Percentiles rank a stretch among this genome's conserved stretches.
Conservation (phyloP, 2,888 invertebrate species). For the Tetranychus piercei region DNA sequence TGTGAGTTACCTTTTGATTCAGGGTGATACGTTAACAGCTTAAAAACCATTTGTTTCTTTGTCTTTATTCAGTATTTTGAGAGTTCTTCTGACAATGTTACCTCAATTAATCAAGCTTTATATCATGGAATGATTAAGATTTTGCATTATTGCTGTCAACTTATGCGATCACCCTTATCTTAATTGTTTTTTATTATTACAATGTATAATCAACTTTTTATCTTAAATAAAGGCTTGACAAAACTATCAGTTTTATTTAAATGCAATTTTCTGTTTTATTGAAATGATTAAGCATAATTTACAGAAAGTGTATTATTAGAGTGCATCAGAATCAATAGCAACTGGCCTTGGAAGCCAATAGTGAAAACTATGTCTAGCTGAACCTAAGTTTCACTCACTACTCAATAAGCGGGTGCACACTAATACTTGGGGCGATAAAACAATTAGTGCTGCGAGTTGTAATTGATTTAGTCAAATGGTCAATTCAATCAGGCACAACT, state of each 20-base stretch:
- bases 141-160: background rate
- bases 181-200: background rate
- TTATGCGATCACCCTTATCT: background rate
- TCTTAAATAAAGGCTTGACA: too few relatives aligned
- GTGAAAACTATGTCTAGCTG: too few relatives aligned
- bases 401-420: background rate
- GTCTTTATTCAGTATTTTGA: slow-evolving; percentile 65
- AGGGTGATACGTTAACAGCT: slow-evolving; percentile 52
- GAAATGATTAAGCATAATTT: too few relatives aligned
- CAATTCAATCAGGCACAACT: background rate
- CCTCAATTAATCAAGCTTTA: slow-evolving; percentile 25
- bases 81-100: slow-evolving; percentile 53
- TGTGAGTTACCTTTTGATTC: slow-evolving; percentile 51
- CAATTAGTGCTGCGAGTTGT: background rate
- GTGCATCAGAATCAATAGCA: too few relatives aligned
- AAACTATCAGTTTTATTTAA: too few relatives aligned
- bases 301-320: too few relatives aligned
- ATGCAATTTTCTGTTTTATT: too few relatives aligned
- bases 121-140: slow-evolving; percentile 19
- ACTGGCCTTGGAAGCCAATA: too few relatives aligned
- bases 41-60: slow-evolving; percentile 68
- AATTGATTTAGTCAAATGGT: background rate
- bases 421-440: background rate
- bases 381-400: too few relatives aligned
- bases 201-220: too few relatives aligned